Conservation (phyloP, 1,140 invertebrate genomes). For the Macrotrachela quadricornifera region DNA sequence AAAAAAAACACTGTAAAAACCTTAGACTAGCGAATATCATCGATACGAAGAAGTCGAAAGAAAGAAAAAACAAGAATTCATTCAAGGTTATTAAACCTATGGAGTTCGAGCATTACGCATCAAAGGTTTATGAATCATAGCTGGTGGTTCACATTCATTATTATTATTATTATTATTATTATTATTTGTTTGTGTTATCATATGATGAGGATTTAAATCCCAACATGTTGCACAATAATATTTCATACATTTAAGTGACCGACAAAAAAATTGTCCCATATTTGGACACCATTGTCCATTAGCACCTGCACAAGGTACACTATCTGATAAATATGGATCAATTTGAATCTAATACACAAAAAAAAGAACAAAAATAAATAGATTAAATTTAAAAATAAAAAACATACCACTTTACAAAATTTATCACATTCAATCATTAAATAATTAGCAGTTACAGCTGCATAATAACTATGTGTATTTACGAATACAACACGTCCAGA, state of each 20-base stretch:
- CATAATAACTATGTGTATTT: conserved; percentile 66
- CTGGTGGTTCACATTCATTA: no score
- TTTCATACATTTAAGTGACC: conserved; percentile 60
- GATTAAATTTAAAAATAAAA: no score
- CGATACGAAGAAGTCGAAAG: no score
- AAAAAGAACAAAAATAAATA: no score
- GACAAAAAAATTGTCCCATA: conserved; percentile 82
- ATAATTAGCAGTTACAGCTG: conserved; percentile 72
- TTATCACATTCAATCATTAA: background rate
- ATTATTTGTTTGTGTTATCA: background rate
- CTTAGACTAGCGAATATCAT: no score
- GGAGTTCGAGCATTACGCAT: no score
- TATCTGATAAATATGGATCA: conserved; percentile 86
- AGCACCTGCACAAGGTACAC: conserved; percentile 46
- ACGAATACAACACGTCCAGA: conserved; percentile 84
- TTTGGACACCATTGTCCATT: conserved; percentile 42
- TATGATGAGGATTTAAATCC: conserved; percentile 18
- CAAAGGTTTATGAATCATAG: no score
- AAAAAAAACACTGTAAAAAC: no score
- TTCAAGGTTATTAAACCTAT: no score
- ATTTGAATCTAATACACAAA: conserved; percentile 75
- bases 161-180: no score
- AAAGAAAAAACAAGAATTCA: no score
- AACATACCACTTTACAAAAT: conserved; percentile 2
- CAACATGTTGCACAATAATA: conserved; percentile 83